A percentile compares a stretch with the other conserved stretches of the same genome.
Conservation (phyloP, 2,797 vertebrate genomes). For the Avahi laniger region DNA sequence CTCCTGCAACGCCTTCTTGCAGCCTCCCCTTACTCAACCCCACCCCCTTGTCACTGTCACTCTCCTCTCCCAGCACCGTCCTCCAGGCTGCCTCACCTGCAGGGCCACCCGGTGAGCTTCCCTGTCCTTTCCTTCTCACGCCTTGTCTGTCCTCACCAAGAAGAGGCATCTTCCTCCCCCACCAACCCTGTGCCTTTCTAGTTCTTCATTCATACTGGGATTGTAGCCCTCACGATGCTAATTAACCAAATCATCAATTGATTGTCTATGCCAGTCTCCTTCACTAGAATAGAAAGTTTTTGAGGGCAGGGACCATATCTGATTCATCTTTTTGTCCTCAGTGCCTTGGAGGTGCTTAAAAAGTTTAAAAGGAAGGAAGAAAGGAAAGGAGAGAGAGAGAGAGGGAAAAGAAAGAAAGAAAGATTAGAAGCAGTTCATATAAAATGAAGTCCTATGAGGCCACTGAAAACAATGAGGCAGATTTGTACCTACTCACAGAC, state of each 20-base stretch:
- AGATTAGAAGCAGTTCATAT: not conserved
- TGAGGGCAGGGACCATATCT: not conserved
- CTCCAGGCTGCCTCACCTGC: not conserved
- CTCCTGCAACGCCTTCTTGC: not conserved
- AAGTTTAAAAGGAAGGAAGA: not conserved
- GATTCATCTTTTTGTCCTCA: not conserved
- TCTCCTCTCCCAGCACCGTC: not conserved
- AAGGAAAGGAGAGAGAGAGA: not conserved
- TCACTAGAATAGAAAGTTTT: not conserved
- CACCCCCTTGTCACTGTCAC: not conserved
- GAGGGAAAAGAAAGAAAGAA: not conserved
- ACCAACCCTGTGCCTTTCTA: not conserved
- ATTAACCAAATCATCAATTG: not conserved
- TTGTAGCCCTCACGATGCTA: not conserved
- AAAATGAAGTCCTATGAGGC: not conserved
- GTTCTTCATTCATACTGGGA: not conserved
- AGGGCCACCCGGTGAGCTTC: not conserved
- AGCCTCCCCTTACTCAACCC: not conserved
- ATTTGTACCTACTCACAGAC: not conserved
- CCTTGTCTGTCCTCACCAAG: not conserved
- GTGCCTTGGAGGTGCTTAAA: not conserved
- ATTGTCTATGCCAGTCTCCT: not conserved
- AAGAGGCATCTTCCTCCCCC: not conserved
- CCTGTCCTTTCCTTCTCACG: not conserved
- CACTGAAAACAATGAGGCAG: not conserved